Percentiles rank a stretch among this genome's conserved stretches.
Conservation (phyloP, 92 coral and sea anemone species). For the Zoanthus solanderi region DNA sequence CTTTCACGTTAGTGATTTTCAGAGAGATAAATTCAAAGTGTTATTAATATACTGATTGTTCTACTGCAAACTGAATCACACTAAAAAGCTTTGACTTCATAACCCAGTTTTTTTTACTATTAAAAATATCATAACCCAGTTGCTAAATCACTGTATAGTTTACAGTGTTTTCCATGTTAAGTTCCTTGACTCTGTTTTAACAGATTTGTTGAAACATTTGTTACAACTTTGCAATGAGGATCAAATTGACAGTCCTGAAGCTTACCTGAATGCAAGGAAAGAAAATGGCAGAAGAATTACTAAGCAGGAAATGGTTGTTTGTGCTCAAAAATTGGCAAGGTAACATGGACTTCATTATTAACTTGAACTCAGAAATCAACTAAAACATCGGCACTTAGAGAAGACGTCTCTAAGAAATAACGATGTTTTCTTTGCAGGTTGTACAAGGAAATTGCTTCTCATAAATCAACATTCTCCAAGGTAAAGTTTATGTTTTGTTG, state of each 20-base stretch:
- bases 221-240: slow-evolving; percentile 30
- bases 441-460: slow-evolving; percentile 88
- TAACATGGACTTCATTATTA: background rate
- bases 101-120: too few species aligned
- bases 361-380: background rate
- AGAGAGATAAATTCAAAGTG: too few species aligned
- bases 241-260: background rate
- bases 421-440: slow-evolving; percentile 57
- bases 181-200: background rate
- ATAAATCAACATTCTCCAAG: slow-evolving; percentile 83
- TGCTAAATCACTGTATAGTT: too few species aligned
- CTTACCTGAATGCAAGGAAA: background rate
- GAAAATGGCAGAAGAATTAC: background rate
- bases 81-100: too few species aligned
- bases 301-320: slow-evolving; percentile 14
- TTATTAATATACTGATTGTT: too few species aligned
- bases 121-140: too few species aligned
- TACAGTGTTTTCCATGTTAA: background rate
- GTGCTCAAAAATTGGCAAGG: slow-evolving; percentile 48
- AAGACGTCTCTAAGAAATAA: background rate
- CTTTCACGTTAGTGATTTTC: too few species aligned
- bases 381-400: background rate
- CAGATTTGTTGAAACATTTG: slow-evolving; percentile 32
- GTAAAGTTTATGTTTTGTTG: slow-evolving; percentile 31
- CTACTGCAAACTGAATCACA: too few species aligned